Evolutionary conservation across 2,888 invertebrate genomes (phyloP), one percentile per base, ranked within the genome.

Genomic region (Yponomeuta cagnagella): DNA sequence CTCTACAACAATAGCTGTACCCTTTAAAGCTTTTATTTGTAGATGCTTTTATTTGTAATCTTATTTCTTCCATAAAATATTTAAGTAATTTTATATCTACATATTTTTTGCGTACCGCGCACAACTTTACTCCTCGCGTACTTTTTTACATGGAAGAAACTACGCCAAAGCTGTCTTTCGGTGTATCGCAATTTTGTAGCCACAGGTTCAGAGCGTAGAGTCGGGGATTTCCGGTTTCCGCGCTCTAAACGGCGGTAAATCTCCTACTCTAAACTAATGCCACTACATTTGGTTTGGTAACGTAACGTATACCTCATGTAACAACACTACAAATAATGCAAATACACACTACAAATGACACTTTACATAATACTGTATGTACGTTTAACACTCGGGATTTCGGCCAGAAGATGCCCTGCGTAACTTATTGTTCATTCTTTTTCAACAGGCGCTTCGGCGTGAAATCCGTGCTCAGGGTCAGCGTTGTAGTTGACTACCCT

Each of bases 401-500:
- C 52, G 6, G 15, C 6, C 43, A 3, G 15, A 15, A 58, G 12
- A 12, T 15, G 4, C 52, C 52, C 4, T 3, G 15, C 2, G 4
- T 15, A 58, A 58, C 15, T 30, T 48, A 10, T 52, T 30, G 48
- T 30, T 58, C 30, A 58, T 43, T 68, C 65, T 23, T 71, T 63
- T 31, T 70, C 74, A 48, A 74, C 73, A 8, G 76, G 73, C 64
- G 88, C 84, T 67, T 93, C 89, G 0, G 95, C 94, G 73, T 94
- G 93, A 85, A 95, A 97, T 5, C 96, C 96, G 70, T 93, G 92
- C 72, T 94, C 85, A 0, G 96, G 96, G 78, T 95, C 94, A 1
- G 96, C 95, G 75, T 94, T 93, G 80, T 97, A 97, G 86, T 95
- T 95, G 73, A 96, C 94, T 37, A 96, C 93, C 74, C 95, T 94